These are phyloP conservation scores for Lagopus leucura DNA, from an alignment of 2,113 vertebrate species.

Conservation along the genomic window DNA sequence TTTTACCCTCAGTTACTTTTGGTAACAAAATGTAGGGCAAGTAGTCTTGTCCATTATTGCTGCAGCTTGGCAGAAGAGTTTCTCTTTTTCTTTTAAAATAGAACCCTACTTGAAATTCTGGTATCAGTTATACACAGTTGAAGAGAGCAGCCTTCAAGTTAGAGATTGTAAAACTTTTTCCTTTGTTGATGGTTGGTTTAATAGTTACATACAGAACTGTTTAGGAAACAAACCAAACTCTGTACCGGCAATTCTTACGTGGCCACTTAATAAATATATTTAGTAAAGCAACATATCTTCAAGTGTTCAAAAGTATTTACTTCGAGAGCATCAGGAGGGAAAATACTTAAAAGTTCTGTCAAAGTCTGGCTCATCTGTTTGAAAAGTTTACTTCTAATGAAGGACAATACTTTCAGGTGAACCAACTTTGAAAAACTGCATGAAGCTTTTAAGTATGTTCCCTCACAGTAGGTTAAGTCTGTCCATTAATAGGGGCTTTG, in stretches of 20 bases:
- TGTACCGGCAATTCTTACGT: constrained; percentile 1
- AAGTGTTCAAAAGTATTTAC: constrained; percentile 43
- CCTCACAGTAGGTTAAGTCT: not conserved
- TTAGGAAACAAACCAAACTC: not conserved
- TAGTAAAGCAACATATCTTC: constrained; percentile 39
- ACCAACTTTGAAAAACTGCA: not conserved
- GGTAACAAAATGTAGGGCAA: not conserved
- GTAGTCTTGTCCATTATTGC: not conserved
- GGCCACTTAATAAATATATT: constrained; percentile 53
- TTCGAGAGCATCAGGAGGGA: constrained; percentile 23
- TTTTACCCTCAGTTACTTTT: not conserved
- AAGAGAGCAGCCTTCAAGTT: not conserved
- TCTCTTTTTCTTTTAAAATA: not conserved
- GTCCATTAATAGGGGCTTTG: not conserved
- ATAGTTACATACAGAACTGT: not conserved
- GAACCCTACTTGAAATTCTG: not conserved
- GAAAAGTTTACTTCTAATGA: constrained; percentile 39
- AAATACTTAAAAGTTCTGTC: constrained; percentile 57
- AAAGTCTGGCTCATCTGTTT: constrained; percentile 9
- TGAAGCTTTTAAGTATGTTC: not conserved
- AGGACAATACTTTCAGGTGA: constrained; percentile 24
- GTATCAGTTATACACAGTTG: not conserved
- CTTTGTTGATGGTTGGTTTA: not conserved
- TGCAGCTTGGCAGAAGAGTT: not conserved
- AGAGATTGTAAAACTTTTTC: not conserved